These are phyloP conservation scores for Drosophila leontia DNA, from an alignment of 1,140 invertebrate genomes.

Conservation along the genomic window DNA sequence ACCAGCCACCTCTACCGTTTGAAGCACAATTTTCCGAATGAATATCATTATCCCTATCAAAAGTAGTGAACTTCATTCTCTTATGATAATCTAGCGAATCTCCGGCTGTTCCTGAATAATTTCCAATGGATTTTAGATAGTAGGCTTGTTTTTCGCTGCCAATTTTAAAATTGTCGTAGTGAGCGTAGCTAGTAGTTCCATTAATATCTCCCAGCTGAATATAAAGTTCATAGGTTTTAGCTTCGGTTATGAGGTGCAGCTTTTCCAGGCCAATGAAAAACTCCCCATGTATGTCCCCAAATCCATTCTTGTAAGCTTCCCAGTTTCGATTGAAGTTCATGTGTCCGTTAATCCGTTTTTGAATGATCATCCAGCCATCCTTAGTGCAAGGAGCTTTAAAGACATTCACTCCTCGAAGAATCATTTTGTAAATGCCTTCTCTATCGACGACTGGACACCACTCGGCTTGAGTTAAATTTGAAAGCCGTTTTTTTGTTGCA, in stretches of 20 bases:
- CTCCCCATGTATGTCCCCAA: slow-evolving; percentile 87
- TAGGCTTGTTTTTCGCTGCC: slow-evolving; percentile 88
- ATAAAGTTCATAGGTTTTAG: slow-evolving; percentile 86
- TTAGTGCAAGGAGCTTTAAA: not conserved
- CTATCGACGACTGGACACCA: not conserved
- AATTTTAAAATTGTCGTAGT: slow-evolving; percentile 88
- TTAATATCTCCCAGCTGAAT: slow-evolving; percentile 88
- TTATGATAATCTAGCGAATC: not conserved
- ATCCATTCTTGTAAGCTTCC: slow-evolving; percentile 88
- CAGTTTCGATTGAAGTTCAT: slow-evolving; percentile 87
- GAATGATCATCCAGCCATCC: slow-evolving; percentile 87
- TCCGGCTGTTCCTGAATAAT: slow-evolving; percentile 86
- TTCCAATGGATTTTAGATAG: slow-evolving; percentile 88
- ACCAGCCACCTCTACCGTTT: slow-evolving; percentile 7
- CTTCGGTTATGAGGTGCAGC: slow-evolving; percentile 86
- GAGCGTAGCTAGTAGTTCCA: slow-evolving; percentile 86
- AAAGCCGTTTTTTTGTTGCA: too few relatives aligned
- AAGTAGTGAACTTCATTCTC: slow-evolving; percentile 3
- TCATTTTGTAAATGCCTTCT: not conserved
- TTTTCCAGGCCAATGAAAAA: slow-evolving; percentile 88
- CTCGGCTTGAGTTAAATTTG: too few relatives aligned
- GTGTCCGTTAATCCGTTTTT: slow-evolving; percentile 87
- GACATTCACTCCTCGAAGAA: not conserved
- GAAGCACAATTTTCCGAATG: not conserved
- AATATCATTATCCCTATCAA: not conserved